phyloP scores from a whole-genome alignment of 1,140 invertebrate genomes.

The Drosophila chauvacae region DNA sequence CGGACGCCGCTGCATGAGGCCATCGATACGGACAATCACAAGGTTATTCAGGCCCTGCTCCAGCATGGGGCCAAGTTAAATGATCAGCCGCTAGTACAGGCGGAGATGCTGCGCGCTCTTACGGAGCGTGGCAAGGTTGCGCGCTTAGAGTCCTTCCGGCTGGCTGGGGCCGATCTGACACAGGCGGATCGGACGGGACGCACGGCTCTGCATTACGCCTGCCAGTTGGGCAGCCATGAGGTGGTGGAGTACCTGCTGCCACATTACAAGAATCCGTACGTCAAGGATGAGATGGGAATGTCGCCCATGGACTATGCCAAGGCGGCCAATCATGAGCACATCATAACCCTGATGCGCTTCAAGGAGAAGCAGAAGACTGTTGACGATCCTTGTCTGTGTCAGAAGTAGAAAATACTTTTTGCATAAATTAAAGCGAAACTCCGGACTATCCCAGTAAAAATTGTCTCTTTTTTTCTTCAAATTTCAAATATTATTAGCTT shows the following conservation, averaged over 20 bases:
- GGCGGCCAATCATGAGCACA: slow-evolving; percentile 48
- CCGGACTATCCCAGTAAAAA: slow-evolving; percentile 11
- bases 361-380: slow-evolving; percentile 20
- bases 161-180: slow-evolving; percentile 88
- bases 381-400: slow-evolving; percentile 10
- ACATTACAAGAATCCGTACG: slow-evolving; percentile 73
- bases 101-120: slow-evolving; percentile 87
- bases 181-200: slow-evolving; percentile 86
- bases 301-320: slow-evolving; percentile 85
- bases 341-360: slow-evolving; percentile 45
- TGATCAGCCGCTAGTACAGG: slow-evolving; percentile 85
- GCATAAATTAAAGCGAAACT: not conserved
- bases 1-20: slow-evolving; percentile 88
- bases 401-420: not conserved
- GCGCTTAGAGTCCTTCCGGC: slow-evolving; percentile 86
- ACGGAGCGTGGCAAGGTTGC: slow-evolving; percentile 86
- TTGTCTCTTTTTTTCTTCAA: slow-evolving; percentile 48
- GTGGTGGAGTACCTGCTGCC: slow-evolving; percentile 85
- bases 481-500: slow-evolving; percentile 80
- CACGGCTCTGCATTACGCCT: slow-evolving; percentile 87
- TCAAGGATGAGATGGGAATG: slow-evolving; percentile 84
- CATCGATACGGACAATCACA: slow-evolving; percentile 87
- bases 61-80: slow-evolving; percentile 88
- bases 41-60: slow-evolving; percentile 86
- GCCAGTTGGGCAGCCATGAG: slow-evolving; percentile 84